These are phyloP conservation scores for Podarcis cretensis DNA, from an alignment of 2,113 vertebrate species.

Conservation along the genomic window DNA sequence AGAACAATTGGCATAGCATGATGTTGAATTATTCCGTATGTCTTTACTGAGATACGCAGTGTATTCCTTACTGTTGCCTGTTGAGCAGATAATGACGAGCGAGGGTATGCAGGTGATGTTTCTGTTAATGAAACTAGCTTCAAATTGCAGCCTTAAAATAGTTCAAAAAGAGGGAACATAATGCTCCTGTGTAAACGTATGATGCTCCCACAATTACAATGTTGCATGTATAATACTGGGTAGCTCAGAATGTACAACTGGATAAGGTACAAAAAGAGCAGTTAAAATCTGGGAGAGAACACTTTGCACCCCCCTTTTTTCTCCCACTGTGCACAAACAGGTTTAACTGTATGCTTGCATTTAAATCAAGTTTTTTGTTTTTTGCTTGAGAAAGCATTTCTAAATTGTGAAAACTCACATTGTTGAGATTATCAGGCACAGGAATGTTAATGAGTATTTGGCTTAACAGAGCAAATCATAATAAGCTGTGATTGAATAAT, in stretches of 20 bases:
- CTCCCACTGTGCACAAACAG: neutral
- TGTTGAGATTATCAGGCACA: neutral
- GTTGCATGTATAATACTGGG: neutral
- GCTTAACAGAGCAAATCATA: neutral
- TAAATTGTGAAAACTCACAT: neutral
- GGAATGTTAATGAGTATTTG: neutral
- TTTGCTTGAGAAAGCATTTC: neutral
- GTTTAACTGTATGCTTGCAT: fast-evolving
- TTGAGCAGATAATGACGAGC: no score
- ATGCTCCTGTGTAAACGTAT: neutral
- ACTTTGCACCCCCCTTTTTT: neutral
- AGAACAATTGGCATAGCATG: no score
- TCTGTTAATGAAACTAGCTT: no score
- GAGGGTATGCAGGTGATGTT: no score
- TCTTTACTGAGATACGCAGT: neutral
- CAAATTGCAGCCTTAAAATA: no score
- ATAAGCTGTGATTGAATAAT: neutral
- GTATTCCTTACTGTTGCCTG: neutral
- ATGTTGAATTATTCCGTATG: neutral
- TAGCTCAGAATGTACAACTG: neutral
- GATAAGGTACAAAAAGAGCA: neutral
- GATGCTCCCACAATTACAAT: neutral
- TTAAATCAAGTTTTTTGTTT: neutral
- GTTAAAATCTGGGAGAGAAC: neutral
- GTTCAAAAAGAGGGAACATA: no score